These are phyloP conservation scores for Scrobipalpa costella DNA, from an alignment of 2,888 invertebrate genomes.

Conservation along the genomic window DNA sequence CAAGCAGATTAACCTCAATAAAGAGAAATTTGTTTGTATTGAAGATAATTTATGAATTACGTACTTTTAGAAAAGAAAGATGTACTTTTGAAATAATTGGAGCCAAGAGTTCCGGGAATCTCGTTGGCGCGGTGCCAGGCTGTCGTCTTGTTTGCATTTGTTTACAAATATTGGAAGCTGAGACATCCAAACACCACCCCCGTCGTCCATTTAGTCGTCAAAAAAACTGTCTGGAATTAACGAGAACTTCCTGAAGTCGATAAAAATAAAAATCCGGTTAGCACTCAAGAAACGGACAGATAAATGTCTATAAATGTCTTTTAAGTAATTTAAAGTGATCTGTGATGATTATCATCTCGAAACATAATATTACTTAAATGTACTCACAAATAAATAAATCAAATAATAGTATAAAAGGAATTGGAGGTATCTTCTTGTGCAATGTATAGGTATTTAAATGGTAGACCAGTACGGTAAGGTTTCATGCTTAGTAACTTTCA, in stretches of 20 bases:
- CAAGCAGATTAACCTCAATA: not conserved
- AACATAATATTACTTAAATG: too few species aligned
- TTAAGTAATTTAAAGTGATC: too few species aligned
- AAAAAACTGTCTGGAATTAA: not conserved
- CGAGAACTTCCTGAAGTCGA: not conserved
- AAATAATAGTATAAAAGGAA: too few species aligned
- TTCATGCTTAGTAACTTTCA: too few species aligned
- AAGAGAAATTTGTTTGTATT: not conserved
- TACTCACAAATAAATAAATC: too few species aligned
- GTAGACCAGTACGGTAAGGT: too few species aligned
- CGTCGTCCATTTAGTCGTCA: not conserved
- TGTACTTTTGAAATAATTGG: conserved; percentile 8
- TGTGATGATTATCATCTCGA: too few species aligned
- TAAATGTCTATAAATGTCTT: too few species aligned
- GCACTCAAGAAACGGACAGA: not conserved
- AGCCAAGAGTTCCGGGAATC: conserved; percentile 26
- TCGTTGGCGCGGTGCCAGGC: conserved; percentile 41
- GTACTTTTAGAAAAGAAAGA: not conserved
- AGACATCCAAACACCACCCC: conserved; percentile 12
- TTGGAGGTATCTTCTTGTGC: too few species aligned
- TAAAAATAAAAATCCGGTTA: not conserved
- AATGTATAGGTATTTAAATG: too few species aligned
- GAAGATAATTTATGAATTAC: not conserved
- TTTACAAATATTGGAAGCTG: conserved; percentile 53
- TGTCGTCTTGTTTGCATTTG: conserved; percentile 44